These are phyloP conservation scores for Zhuqinia jingwanae DNA, from an alignment of 2,888 invertebrate genomes.

Conservation along the genomic window DNA sequence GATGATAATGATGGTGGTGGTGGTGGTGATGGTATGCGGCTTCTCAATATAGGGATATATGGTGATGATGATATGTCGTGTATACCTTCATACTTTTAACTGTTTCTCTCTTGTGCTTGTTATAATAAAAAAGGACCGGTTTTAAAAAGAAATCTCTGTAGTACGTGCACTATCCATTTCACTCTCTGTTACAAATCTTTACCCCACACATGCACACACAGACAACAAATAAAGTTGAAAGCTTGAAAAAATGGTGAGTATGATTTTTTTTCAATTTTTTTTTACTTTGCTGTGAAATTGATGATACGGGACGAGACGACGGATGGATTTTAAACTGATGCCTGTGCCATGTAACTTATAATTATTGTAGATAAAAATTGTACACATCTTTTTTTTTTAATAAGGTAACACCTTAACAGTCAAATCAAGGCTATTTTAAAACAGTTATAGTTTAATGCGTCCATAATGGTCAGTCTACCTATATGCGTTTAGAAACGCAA, in stretches of 20 bases:
- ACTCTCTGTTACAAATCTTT: neutral
- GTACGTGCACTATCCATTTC: conserved; percentile 26
- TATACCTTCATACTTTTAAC: neutral
- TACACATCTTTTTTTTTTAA: no score
- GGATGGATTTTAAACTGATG: conserved; percentile 24
- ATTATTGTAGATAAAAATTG: neutral
- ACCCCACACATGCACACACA: conserved; percentile 37
- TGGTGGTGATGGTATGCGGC: neutral
- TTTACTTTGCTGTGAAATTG: conserved; percentile 39
- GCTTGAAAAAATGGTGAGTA: neutral
- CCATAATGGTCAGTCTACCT: no score
- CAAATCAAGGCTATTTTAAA: no score
- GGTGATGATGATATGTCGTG: neutral
- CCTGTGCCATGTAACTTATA: neutral
- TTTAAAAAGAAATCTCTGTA: neutral
- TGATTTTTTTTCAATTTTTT: neutral
- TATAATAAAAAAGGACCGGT: no score
- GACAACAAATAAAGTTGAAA: neutral
- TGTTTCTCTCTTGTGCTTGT: no score
- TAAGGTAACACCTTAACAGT: no score
- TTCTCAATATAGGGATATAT: neutral
- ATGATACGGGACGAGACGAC: conserved; percentile 44
- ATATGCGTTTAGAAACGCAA: no score
- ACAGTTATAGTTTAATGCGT: no score
- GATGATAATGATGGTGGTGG: no score